A percentile compares a stretch with the other conserved stretches of the same genome.
Conservation (phyloP, 2,113 vertebrate genomes). For the Clarias gariepinus region DNA sequence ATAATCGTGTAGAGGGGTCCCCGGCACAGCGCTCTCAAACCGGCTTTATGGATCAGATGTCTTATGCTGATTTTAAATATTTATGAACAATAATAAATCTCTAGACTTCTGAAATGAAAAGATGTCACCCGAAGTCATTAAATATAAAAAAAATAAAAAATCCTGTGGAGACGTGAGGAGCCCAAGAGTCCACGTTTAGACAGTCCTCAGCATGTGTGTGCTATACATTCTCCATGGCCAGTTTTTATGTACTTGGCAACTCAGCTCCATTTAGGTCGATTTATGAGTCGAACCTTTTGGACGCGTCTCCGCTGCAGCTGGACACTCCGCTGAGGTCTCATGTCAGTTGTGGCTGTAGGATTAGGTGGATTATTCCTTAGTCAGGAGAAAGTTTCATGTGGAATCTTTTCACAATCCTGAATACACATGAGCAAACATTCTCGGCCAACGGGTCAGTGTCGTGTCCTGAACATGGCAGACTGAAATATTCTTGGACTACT, state of each 20-base stretch:
- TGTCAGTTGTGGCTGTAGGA: not conserved
- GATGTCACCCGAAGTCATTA: not conserved
- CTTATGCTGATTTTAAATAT: not conserved
- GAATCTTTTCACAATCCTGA: not conserved
- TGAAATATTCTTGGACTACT: too few relatives aligned
- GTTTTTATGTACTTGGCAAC: slow-evolving; percentile 5
- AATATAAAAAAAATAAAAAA: not conserved
- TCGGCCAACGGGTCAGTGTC: not conserved
- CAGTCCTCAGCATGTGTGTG: not conserved
- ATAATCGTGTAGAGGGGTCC: not conserved
- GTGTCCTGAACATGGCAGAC: too few relatives aligned
- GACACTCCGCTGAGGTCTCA: not conserved
- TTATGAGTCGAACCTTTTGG: slow-evolving; percentile 18
- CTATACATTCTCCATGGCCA: not conserved
- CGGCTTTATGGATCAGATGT: not conserved
- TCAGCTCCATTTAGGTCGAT: not conserved
- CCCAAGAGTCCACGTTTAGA: not conserved
- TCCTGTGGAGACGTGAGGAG: not conserved
- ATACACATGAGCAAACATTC: too few relatives aligned
- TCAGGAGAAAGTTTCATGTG: not conserved
- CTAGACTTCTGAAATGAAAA: not conserved
- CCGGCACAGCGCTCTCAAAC: not conserved
- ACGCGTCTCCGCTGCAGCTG: slow-evolving; percentile 1
- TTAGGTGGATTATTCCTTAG: not conserved
- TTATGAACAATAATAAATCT: not conserved